These are phyloP conservation scores for Diabrotica undecimpunctata DNA, from an alignment of 1,140 invertebrate genomes.

Conservation along the genomic window DNA sequence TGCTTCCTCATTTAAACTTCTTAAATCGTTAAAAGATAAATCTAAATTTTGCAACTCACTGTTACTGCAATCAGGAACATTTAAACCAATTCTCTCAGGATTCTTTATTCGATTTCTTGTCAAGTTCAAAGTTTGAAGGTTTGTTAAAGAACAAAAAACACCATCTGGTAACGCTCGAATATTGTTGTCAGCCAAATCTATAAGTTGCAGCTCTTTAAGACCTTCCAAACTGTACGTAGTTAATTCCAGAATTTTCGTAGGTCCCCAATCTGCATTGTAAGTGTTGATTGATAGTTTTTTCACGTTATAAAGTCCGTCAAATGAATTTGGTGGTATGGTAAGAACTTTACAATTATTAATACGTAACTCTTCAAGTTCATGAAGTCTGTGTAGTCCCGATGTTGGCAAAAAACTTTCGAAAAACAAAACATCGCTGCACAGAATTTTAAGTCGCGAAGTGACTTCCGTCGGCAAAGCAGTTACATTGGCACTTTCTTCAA, in stretches of 20 bases:
- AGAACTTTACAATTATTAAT: slow-evolving; percentile 78
- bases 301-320: slow-evolving; percentile 71
- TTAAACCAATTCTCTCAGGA: slow-evolving; percentile 66
- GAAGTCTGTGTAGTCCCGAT: slow-evolving; percentile 68
- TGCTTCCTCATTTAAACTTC: slow-evolving; percentile 65
- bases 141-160: slow-evolving; percentile 71
- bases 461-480: slow-evolving; percentile 66
- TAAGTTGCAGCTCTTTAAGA: slow-evolving; percentile 69
- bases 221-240: slow-evolving; percentile 65
- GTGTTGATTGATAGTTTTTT: slow-evolving; percentile 72
- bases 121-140: slow-evolving; percentile 78
- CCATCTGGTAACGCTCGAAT: slow-evolving; percentile 70
- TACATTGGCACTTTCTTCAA: slow-evolving; percentile 60
- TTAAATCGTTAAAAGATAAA: slow-evolving; percentile 74
- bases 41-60: slow-evolving; percentile 69
- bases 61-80: slow-evolving; percentile 53
- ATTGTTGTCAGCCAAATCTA: slow-evolving; percentile 81
- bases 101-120: slow-evolving; percentile 75
- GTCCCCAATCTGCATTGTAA: slow-evolving; percentile 72
- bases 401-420: slow-evolving; percentile 74
- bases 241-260: slow-evolving; percentile 67
- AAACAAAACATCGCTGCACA: slow-evolving; percentile 73
- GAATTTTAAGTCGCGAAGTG: slow-evolving; percentile 62
- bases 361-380: slow-evolving; percentile 67
- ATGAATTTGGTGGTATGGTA: slow-evolving; percentile 69